Percentiles rank a stretch among this genome's conserved stretches.
These are phyloP conservation scores for Nanger granti DNA, from an alignment of 2,113 vertebrate species.

Conservation along the genomic window DNA sequence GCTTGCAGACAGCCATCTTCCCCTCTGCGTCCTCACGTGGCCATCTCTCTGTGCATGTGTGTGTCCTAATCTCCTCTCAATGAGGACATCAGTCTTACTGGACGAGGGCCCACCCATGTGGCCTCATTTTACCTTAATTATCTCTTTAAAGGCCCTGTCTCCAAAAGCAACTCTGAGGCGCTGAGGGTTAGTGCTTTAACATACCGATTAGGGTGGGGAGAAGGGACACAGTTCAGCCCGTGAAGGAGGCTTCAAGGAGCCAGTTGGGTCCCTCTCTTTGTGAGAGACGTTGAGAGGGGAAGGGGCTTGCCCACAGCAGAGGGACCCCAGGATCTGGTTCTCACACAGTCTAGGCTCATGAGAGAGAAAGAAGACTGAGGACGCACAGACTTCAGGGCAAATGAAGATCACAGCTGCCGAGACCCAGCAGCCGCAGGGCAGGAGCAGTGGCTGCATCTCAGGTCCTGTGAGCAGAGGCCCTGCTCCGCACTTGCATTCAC, in stretches of 20 bases:
- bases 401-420: accelerated
- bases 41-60: background rate
- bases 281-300: too few species aligned
- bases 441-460: accelerated
- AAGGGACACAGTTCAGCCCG: background rate
- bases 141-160: background rate
- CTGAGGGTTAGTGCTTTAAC: too few species aligned
- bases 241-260: background rate
- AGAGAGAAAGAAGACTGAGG: background rate
- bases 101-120: background rate
- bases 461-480: background rate
- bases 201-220: accelerated
- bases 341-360: background rate
- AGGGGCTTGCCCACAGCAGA: background rate
- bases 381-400: accelerated
- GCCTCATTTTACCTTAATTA: background rate
- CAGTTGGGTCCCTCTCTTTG: accelerated
- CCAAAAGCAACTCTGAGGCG: background rate
- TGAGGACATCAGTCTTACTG: background rate
- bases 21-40: background rate
- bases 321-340: background rate
- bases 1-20: accelerated
- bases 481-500: accelerated
- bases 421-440: background rate
- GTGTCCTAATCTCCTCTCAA: background rate